phyloP scores from a whole-genome alignment of 1,140 invertebrate genomes.

The Aphidius ervi region DNA sequence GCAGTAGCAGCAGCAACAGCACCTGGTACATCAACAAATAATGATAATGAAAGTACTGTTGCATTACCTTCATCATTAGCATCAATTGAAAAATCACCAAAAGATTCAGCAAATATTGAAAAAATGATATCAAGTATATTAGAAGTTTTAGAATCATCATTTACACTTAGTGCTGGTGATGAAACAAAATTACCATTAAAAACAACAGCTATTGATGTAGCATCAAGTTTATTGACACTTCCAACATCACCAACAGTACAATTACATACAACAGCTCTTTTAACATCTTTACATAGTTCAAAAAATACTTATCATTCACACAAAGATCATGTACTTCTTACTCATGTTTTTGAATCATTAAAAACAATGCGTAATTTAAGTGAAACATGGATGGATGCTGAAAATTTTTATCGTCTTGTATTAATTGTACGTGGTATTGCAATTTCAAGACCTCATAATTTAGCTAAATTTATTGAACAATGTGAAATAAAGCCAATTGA shows the following conservation, averaged over 20 bases:
- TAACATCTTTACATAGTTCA: constrained; percentile 74
- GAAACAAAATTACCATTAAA: constrained; percentile 47
- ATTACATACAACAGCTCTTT: constrained; percentile 70
- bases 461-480: constrained; percentile 73
- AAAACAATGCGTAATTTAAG: constrained; percentile 58
- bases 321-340: constrained; percentile 81
- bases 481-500: constrained; percentile 52
- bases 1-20: constrained; percentile 48
- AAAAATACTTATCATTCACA: constrained; percentile 77
- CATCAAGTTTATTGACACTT: constrained; percentile 75
- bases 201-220: constrained; percentile 65
- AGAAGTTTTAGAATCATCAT: constrained; percentile 70
- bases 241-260: constrained; percentile 78
- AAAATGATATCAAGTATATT: constrained; percentile 68
- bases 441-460: constrained; percentile 74
- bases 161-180: constrained; percentile 55
- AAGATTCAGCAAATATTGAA: constrained; percentile 47
- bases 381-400: constrained; percentile 73
- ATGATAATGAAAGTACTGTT: constrained; percentile 46
- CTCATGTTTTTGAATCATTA: constrained; percentile 70
- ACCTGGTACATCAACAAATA: constrained; percentile 39
- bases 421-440: constrained; percentile 82
- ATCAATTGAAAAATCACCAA: constrained; percentile 54
- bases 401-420: constrained; percentile 84
- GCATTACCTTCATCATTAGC: constrained; percentile 48